phyloP scores from a whole-genome alignment of 2,113 vertebrate species.

The Pelvicachromis taeniatus region DNA sequence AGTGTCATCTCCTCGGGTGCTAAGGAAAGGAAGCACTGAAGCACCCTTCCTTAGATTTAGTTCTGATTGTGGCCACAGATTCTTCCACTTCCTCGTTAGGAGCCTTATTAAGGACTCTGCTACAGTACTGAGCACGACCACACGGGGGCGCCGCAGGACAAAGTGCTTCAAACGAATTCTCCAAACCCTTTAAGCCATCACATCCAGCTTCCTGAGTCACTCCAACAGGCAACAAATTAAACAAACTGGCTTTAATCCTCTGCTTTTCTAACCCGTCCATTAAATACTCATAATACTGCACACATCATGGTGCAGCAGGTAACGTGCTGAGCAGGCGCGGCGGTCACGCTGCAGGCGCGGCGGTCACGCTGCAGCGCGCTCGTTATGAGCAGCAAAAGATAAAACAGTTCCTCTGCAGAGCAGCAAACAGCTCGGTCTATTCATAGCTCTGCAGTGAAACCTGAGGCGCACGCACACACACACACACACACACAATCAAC shows the following conservation, averaged over 20 bases:
- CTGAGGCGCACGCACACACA: rapidly evolving
- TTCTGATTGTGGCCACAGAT: neutral
- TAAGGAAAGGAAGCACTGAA: neutral
- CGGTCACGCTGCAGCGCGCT: neutral
- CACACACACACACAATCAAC: neutral
- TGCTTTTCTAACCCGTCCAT: neutral
- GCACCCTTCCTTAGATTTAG: neutral
- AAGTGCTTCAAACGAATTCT: neutral
- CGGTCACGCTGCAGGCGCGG: neutral
- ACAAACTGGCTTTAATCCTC: neutral
- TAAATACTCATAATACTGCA: neutral
- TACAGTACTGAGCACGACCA: neutral
- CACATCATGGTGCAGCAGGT: neutral
- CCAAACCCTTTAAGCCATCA: rapidly evolving
- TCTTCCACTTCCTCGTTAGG: neutral
- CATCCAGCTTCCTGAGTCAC: neutral
- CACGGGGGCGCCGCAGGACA: neutral
- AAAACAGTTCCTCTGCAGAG: neutral
- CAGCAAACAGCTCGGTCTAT: neutral
- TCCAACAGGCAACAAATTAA: neutral
- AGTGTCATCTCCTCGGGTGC: neutral
- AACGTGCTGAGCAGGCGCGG: neutral
- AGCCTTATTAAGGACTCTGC: neutral
- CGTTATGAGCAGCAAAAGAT: neutral
- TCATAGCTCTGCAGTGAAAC: constrained; percentile 32